Percentiles rank a stretch among this genome's conserved stretches.
Conservation (phyloP, 2,797 vertebrate species). For the Scolopax rusticola region DNA sequence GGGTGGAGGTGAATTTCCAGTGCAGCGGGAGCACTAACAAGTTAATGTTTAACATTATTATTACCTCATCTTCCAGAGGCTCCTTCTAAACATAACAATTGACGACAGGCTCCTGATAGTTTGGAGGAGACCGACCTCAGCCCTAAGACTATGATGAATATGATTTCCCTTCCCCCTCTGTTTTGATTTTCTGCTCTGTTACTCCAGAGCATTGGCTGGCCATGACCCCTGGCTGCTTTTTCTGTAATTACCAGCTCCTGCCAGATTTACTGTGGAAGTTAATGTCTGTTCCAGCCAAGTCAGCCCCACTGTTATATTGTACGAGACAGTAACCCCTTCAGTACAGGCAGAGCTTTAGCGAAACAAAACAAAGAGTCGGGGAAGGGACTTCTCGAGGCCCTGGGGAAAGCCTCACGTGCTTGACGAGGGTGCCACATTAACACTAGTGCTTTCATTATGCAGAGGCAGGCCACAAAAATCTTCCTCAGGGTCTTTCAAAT, state of each 20-base stretch:
- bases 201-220: constrained; percentile 78
- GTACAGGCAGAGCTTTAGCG: constrained; percentile 23
- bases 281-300: constrained; percentile 78
- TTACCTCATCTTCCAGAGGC: constrained; percentile 78
- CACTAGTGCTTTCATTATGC: not conserved
- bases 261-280: constrained; percentile 80
- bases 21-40: constrained; percentile 70
- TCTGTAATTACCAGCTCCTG: constrained; percentile 79
- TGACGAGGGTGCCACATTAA: not conserved
- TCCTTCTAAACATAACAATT: constrained; percentile 79
- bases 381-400: not conserved
- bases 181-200: constrained; percentile 78
- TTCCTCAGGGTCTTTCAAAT: not conserved
- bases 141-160: constrained; percentile 70
- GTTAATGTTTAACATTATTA: constrained; percentile 79
- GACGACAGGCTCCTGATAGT: constrained; percentile 77
- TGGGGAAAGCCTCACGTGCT: not conserved
- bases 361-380: constrained; percentile 50
- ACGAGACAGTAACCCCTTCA: constrained; percentile 77
- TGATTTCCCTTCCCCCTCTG: constrained; percentile 75
- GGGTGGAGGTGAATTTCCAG: constrained; percentile 73
- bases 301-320: constrained; percentile 67
- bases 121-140: constrained; percentile 72
- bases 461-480: not conserved
- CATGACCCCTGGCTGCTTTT: constrained; percentile 78